Evolutionary conservation across 2,888 invertebrate species (phyloP).

Genomic region (Tenthredo distinguenda): DNA sequence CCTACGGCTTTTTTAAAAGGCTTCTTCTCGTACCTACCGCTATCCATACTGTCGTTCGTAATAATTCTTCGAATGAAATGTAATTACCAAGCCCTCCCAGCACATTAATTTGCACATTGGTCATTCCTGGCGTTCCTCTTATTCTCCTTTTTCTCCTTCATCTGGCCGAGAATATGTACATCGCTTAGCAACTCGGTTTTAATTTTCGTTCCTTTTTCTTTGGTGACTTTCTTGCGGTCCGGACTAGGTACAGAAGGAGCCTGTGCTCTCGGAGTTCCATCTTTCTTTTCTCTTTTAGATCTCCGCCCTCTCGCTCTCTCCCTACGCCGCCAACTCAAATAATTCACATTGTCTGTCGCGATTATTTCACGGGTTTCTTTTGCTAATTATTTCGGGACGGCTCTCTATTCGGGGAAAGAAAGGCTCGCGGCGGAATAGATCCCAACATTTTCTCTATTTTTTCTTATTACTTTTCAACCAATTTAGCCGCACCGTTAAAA

Average conservation of each 20-base stretch:
- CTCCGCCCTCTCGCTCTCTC: slow-evolving; percentile 14
- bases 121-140: neutral
- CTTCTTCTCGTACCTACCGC: neutral
- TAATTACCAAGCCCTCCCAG: slow-evolving; percentile 22
- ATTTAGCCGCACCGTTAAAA: slow-evolving; percentile 25
- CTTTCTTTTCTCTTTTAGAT: slow-evolving; percentile 8
- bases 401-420: slow-evolving; percentile 75
- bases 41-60: slow-evolving; percentile 16
- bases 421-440: slow-evolving; percentile 75
- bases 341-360: slow-evolving; percentile 78
- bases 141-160: neutral
- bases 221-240: neutral
- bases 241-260: slow-evolving; percentile 15
- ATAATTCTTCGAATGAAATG: slow-evolving; percentile 35
- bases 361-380: slow-evolving; percentile 75
- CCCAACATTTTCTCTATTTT: slow-evolving; percentile 70
- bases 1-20: slow-evolving; percentile 24
- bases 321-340: slow-evolving; percentile 75
- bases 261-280: slow-evolving; percentile 10
- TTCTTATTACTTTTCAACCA: slow-evolving; percentile 46
- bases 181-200: neutral
- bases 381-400: slow-evolving; percentile 77
- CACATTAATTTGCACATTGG: slow-evolving; percentile 33
- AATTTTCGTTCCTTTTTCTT: neutral
- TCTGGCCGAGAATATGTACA: neutral